Evolutionary conservation across 2,888 invertebrate genomes (phyloP), one percentile per base, ranked within the genome.

Genomic region (Trissolcus brochymenae): DNA sequence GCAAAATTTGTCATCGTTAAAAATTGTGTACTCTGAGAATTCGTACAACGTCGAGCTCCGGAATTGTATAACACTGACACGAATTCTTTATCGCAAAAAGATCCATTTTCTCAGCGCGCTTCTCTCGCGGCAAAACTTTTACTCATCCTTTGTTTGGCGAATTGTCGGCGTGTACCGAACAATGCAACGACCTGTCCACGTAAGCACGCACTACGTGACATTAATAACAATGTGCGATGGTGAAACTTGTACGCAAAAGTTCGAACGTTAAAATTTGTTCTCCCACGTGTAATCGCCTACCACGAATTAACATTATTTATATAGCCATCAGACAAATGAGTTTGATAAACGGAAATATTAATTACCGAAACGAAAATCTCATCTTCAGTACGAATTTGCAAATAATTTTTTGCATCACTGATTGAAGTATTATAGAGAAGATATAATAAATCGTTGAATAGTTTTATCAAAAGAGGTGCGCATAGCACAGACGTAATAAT

Each of bases 161-260:
- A 50, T 64, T 41, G 64, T 51, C 54, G 68, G 59, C 53, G 49
- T 16, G 64, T 66, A 17, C 41, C 2, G 25, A 66, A 75, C 74
- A 75, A 75, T 68, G 53, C 57, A 57, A 57, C 66, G 53, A 57
- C n/a, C 43, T 14, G 46, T 51, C 61, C 61, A 49, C 61, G 21
- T 62, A 51, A 16, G 41, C 59, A 46, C 54, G 40, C 53, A 41
- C 54, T 53, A 50, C 74, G 68, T 61, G 74, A 75, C 74, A 64
- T 75, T 68, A 75, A 64, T 75, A 75, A 68, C 56, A 68, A 75
- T 64, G 67, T 68, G 53, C 59, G 50, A 62, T 64, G 51, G 46
- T 50, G 68, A 75, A 75, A 75, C 53, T 46, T 68, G 2, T 35
- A 57, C 35, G 54, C 21, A 67, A 68, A 62, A 53, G 66, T 67